phyloP scores from a whole-genome alignment of 2,888 invertebrate genomes.

The Arge pagana region DNA sequence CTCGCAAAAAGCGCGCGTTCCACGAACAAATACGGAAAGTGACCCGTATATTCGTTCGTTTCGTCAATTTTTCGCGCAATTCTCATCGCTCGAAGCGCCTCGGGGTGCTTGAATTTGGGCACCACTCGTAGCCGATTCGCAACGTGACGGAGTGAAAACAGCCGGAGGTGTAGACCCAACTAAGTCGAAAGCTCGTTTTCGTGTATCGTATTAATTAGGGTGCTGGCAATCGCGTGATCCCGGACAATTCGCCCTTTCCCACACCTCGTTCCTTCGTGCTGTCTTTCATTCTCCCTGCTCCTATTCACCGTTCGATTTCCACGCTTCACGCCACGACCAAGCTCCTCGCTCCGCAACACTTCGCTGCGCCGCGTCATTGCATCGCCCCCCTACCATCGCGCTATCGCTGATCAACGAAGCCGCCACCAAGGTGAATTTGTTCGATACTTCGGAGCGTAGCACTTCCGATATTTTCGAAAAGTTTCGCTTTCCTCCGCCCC shows the following conservation, averaged over 20 bases:
- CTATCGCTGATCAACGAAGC: conserved; percentile 27
- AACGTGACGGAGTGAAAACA: too few species aligned
- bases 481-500: conserved; percentile 30
- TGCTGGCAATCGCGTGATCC: conserved; percentile 46
- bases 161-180: too few species aligned
- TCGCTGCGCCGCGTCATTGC: not conserved
- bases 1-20: too few species aligned
- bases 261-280: conserved; percentile 2
- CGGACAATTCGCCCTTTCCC: conserved; percentile 40
- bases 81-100: too few species aligned
- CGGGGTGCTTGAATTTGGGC: too few species aligned
- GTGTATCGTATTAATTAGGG: conserved; percentile 49
- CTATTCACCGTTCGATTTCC: not conserved
- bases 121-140: too few species aligned
- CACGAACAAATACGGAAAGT: too few species aligned
- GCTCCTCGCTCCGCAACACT: not conserved
- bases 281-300: not conserved
- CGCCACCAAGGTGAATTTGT: conserved; percentile 21
- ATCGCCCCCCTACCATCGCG: not conserved
- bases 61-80: too few species aligned
- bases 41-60: too few species aligned
- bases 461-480: conserved; percentile 40
- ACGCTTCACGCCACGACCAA: not conserved
- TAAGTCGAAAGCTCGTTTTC: conserved; percentile 31
- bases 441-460: conserved; percentile 27